Conservation (phyloP, 2,888 invertebrate genomes). For the Aquatica leii region DNA sequence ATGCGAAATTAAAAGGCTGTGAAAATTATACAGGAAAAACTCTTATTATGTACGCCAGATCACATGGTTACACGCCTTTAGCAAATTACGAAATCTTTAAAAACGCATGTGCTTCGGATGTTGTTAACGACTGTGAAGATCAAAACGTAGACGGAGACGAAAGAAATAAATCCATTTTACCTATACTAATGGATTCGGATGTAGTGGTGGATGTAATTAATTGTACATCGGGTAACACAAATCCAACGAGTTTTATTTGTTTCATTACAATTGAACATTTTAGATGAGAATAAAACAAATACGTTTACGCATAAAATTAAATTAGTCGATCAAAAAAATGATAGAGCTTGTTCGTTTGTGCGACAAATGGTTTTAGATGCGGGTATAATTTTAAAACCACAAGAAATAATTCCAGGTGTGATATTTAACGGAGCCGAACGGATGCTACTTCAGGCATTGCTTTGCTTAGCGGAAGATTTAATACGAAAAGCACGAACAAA, state of each 20-base stretch:
- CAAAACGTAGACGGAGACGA: too few relatives aligned
- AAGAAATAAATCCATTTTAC: constrained; percentile 13
- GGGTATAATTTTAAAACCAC: constrained; percentile 60
- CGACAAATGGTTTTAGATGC: constrained; percentile 60
- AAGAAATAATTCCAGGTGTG: constrained; percentile 61
- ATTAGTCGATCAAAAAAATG: constrained; percentile 48
- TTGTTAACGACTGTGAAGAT: too few relatives aligned
- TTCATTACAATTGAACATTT: background rate
- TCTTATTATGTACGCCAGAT: constrained; percentile 61
- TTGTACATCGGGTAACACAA: constrained; percentile 11
- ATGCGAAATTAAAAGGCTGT: constrained; percentile 43
- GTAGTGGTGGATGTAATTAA: constrained; percentile 15
- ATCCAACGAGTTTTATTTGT: too few relatives aligned
- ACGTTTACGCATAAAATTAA: constrained; percentile 22
- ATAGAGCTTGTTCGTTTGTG: constrained; percentile 57
- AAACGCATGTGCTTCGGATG: too few relatives aligned
- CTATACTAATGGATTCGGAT: background rate
- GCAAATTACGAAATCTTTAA: constrained; percentile 45
- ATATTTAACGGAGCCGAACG: constrained; percentile 61
- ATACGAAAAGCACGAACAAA: constrained; percentile 52
- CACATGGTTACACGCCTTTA: constrained; percentile 60
- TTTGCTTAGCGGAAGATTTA: constrained; percentile 64
- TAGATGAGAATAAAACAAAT: background rate
- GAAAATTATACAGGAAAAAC: constrained; percentile 61
- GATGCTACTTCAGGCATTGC: constrained; percentile 63